phyloP scores from a whole-genome alignment of 2,888 invertebrate species.

The Amblyjoppa fuscipennis region DNA sequence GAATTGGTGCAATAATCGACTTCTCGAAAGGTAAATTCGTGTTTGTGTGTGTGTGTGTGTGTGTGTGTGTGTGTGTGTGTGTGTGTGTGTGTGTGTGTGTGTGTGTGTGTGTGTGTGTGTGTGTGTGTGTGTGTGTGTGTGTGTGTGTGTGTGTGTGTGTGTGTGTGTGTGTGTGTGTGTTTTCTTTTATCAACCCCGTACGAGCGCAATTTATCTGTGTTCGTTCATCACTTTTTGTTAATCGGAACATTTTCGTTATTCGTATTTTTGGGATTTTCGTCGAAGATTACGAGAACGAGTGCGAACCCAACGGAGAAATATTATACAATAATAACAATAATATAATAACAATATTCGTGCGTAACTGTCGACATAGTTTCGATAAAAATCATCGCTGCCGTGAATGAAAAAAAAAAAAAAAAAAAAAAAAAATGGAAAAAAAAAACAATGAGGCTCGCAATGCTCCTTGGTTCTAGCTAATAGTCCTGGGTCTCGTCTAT shows the following conservation, averaged over 20 bases:
- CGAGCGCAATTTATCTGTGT: constrained; percentile 18
- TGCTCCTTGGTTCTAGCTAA: not conserved
- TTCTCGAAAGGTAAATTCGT: constrained; percentile 40
- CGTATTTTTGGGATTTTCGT: constrained; percentile 18
- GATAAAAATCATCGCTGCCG: constrained; percentile 19
- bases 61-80: not conserved
- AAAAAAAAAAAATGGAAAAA: constrained; percentile 8
- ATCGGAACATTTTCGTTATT: constrained; percentile 31
- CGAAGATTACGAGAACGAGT: constrained; percentile 25
- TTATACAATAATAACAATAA: constrained; percentile 36
- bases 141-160: not conserved
- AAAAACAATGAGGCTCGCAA: not conserved
- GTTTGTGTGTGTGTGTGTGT: not conserved
- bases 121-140: not conserved
- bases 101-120: not conserved
- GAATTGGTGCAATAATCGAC: constrained; percentile 38
- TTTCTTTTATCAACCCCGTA: not conserved
- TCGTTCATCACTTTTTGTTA: constrained; percentile 26
- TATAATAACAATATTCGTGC: constrained; percentile 4
- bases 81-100: not conserved
- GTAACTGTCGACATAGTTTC: constrained; percentile 3
- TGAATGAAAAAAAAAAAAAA: constrained; percentile 22
- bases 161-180: no score
- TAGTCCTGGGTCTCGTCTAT: not conserved
- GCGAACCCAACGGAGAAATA: constrained; percentile 42